These are phyloP conservation scores for Neogobius melanostomus DNA, from an alignment of 2,113 vertebrate species.

Conservation along the genomic window DNA sequence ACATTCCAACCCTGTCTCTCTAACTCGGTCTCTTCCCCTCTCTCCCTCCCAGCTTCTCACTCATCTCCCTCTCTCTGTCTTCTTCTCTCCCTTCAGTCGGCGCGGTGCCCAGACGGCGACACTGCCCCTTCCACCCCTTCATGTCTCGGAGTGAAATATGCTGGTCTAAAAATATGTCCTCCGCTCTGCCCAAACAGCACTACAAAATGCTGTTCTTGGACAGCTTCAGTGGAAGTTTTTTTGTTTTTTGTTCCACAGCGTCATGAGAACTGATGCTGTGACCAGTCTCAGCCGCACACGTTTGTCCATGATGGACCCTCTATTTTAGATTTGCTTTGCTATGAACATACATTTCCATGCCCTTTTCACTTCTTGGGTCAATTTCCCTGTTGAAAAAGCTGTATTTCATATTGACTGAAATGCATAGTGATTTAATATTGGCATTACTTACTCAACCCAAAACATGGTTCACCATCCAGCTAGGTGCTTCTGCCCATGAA, in stretches of 20 bases:
- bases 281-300: conserved; percentile 40
- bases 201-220: conserved; percentile 70
- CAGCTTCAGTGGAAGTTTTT: conserved; percentile 36
- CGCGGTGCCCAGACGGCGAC: conserved; percentile 70
- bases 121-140: conserved; percentile 29
- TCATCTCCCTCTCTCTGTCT: conserved; percentile 49
- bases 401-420: too few relatives aligned
- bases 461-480: too few relatives aligned
- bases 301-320: conserved; percentile 42
- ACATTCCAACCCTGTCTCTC: conserved; percentile 45
- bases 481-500: too few relatives aligned
- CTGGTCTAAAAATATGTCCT: conserved; percentile 78
- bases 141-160: conserved; percentile 71
- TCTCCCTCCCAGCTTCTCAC: conserved; percentile 51
- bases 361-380: too few relatives aligned
- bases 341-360: not conserved
- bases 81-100: conserved; percentile 69
- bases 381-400: too few relatives aligned
- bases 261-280: conserved; percentile 58
- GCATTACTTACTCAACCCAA: too few relatives aligned
- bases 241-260: conserved; percentile 33
- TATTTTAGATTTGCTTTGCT: conserved; percentile 29
- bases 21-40: conserved; percentile 53
- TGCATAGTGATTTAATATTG: too few relatives aligned
- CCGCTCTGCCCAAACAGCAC: conserved; percentile 71